Evolutionary conservation across 2,113 vertebrate species (phyloP), one percentile per base, ranked within the genome.

Genomic region (Chamaea fasciata): DNA sequence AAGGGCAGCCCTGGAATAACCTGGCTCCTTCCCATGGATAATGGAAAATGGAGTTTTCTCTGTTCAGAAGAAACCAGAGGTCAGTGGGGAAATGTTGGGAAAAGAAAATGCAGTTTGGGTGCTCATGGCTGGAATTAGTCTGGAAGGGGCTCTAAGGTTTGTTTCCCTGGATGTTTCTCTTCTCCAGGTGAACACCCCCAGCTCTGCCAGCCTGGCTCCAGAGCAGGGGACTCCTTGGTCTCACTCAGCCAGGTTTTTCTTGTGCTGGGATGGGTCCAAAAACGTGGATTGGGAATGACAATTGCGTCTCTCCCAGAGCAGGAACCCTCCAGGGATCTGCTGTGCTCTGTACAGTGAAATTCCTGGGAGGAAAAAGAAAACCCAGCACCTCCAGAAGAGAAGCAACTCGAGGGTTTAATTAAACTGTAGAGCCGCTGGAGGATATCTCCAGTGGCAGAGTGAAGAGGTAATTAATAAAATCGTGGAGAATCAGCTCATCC

Each of bases 301-400:
- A 1, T 2, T 57, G 35, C 9, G n/a, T 18, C 0, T 7, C 13
- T 37, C 20, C n/a, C 65, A 9, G 15, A 44, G 24, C 56, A 53
- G 47, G 24, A 39, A 13, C 11, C 19, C n/a, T 4, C 2, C 27
- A 30, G 71, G 37, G 37, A 4, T 33, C 47, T 49, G 24, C 13
- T 9, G 1, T 6, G 42, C 26, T 76, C 28, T 47, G 24, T 13
- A 7, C 64, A 41, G 13, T 5, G 21, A 23, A 23, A 73, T 14
- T 59, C 39, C 74, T 17, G 28, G 27, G 30, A 13, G 44, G 46
- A 42, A 35, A 10, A 56, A 18, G 0, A 28, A 53, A 30, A 41
- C 20, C 4, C 33, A 14, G 24, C 31, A n/a, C 7, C 5, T 0
- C 11, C 28, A 15, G 24, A 18, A 33, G 28, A 67, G 69, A 26